Conservation (phyloP, 2,113 vertebrate species). For the Sapayoa aenigma region DNA sequence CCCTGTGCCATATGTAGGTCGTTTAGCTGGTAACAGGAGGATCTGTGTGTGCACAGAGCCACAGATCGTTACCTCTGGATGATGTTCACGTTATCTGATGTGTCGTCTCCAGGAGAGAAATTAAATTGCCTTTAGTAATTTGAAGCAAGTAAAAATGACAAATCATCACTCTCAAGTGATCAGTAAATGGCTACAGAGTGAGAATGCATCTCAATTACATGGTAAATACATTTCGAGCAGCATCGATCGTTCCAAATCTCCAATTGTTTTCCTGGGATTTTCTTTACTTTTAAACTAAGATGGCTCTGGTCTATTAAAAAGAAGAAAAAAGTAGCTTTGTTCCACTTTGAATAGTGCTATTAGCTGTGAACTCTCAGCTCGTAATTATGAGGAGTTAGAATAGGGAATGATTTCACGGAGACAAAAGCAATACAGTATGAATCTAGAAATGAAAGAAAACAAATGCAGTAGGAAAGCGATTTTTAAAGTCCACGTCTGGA, state of each 20-base stretch:
- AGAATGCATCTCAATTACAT: conserved; percentile 54
- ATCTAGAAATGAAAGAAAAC: conserved; percentile 21
- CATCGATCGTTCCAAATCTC: conserved; percentile 12
- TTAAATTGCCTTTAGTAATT: conserved; percentile 63
- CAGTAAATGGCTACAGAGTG: conserved; percentile 24
- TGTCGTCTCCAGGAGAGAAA: conserved; percentile 35
- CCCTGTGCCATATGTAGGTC: neutral
- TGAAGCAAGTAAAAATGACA: conserved; percentile 58
- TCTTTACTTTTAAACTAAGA: conserved; percentile 23
- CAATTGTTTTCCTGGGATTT: conserved; percentile 20
- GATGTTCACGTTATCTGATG: conserved; percentile 45
- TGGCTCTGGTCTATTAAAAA: neutral
- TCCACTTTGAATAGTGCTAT: conserved; percentile 58
- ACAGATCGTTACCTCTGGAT: conserved; percentile 55
- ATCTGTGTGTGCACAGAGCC: neutral
- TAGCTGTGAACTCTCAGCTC: conserved; percentile 55
- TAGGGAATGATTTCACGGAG: conserved; percentile 38
- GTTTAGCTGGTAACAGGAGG: neutral
- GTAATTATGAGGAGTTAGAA: conserved; percentile 56
- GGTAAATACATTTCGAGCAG: conserved; percentile 15
- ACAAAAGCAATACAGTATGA: conserved; percentile 42
- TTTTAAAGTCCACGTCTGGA: neutral
- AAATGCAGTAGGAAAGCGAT: neutral
- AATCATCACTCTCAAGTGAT: conserved; percentile 40
- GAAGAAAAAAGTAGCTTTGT: conserved; percentile 14